phyloP scores from a whole-genome alignment of 2,888 invertebrate species.

The Acanthacorydalis orientalis region DNA sequence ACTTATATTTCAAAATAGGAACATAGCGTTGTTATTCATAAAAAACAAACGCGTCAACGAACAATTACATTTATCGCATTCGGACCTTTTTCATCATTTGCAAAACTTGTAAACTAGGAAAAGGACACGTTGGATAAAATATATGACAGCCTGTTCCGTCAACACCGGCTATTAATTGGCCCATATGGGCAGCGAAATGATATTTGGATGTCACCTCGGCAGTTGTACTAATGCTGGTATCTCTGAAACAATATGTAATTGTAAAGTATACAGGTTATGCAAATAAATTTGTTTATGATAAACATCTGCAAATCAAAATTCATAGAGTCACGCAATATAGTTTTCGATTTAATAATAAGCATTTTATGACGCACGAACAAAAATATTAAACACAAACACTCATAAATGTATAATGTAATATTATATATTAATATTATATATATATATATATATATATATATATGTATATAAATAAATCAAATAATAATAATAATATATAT shows the following conservation, averaged over 20 bases:
- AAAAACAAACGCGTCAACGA: no score
- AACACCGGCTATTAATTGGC: slow-evolving; percentile 43
- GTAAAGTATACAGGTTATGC: not conserved
- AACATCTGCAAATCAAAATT: not conserved
- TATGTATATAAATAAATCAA: no score
- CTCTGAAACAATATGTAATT: slow-evolving; percentile 25
- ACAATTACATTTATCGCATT: not conserved
- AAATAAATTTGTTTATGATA: not conserved
- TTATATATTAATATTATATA: no score
- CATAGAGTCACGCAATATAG: not conserved
- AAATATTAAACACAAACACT: not conserved
- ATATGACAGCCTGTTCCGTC: slow-evolving; percentile 50
- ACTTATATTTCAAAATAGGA: no score
- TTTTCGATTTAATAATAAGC: not conserved
- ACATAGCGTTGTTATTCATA: no score
- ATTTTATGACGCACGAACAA: not conserved
- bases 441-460: no score
- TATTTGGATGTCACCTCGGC: slow-evolving; percentile 45
- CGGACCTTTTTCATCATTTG: slow-evolving; percentile 44
- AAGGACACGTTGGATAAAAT: slow-evolving; percentile 46
- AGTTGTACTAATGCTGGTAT: slow-evolving; percentile 41
- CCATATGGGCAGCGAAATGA: slow-evolving; percentile 52
- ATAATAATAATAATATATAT: no score
- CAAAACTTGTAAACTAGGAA: slow-evolving; percentile 41
- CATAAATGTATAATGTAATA: no score